These are phyloP conservation scores for Cyclura pinguis DNA, from an alignment of 2,797 vertebrate species.

Conservation along the genomic window DNA sequence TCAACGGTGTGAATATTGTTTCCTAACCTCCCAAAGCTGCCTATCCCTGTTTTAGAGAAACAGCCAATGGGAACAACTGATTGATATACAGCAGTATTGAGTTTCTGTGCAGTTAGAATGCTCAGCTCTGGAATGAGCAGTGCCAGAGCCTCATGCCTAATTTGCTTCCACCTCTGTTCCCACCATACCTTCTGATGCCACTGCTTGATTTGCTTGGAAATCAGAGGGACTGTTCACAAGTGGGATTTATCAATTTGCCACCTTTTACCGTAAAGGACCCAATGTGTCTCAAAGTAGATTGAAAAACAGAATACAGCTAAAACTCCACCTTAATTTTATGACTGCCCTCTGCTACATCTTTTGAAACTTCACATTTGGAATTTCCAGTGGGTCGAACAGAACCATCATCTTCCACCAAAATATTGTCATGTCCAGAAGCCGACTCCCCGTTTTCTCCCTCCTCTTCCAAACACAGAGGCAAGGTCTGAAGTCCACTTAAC, in stretches of 20 bases:
- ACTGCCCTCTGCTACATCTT: not conserved
- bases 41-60: too few species aligned
- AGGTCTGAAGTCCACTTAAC: not conserved
- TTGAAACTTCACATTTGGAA: too few species aligned
- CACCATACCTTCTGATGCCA: not conserved
- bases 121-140: too few species aligned
- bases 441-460: not conserved
- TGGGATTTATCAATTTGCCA: too few species aligned
- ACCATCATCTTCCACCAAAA: not conserved
- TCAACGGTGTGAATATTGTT: too few species aligned
- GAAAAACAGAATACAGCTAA: too few species aligned
- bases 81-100: not conserved
- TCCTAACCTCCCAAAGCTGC: too few species aligned
- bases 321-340: not conserved
- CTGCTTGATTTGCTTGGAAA: not conserved
- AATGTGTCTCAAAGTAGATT: too few species aligned
- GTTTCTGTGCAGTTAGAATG: not conserved
- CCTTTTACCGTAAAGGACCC: too few species aligned
- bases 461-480: not conserved
- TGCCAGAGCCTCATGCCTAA: too few species aligned
- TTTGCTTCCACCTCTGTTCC: not conserved
- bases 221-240: not conserved
- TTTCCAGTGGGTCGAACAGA: not conserved
- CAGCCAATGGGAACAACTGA: too few species aligned
- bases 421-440: not conserved